Evolutionary conservation across 2,888 invertebrate genomes (phyloP).

Genomic region (Aethes cnicana): DNA sequence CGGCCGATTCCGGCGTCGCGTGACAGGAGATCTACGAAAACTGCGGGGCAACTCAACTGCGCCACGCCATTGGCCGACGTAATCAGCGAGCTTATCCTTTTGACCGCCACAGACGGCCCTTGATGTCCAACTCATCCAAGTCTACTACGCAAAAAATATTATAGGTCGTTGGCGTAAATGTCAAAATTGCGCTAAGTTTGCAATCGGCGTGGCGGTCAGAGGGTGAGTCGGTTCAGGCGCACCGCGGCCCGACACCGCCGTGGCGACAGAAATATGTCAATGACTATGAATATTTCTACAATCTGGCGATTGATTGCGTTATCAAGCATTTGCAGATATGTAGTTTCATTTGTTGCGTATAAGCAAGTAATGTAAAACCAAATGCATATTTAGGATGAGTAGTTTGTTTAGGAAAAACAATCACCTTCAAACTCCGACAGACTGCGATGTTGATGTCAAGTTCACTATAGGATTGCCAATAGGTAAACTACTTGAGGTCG

Average conservation of each 20-base stretch:
- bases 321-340: slow-evolving; percentile 17
- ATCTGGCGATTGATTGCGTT: slow-evolving; percentile 13
- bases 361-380: too few relatives aligned
- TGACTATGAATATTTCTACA: slow-evolving; percentile 20
- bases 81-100: too few relatives aligned
- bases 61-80: slow-evolving; percentile 12
- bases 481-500: too few relatives aligned
- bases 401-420: too few relatives aligned
- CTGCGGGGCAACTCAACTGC: slow-evolving; percentile 21
- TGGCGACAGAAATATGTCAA: slow-evolving; percentile 22
- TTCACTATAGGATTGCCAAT: too few relatives aligned
- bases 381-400: too few relatives aligned
- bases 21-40: slow-evolving; percentile 16
- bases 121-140: too few relatives aligned
- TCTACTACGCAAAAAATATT: too few relatives aligned
- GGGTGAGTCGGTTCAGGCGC: slow-evolving; percentile 18
- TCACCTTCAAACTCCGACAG: too few relatives aligned
- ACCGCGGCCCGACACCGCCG: slow-evolving; percentile 19
- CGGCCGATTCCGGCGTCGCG: not conserved
- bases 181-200: slow-evolving; percentile 12
- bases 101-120: too few relatives aligned
- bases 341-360: slow-evolving; percentile 1
- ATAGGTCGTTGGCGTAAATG: too few relatives aligned
- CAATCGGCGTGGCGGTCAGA: not conserved
- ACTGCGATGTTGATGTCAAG: too few relatives aligned